These are phyloP conservation scores for Gymnocheta viridis DNA, from an alignment of 2,888 invertebrate species.

Conservation along the genomic window DNA sequence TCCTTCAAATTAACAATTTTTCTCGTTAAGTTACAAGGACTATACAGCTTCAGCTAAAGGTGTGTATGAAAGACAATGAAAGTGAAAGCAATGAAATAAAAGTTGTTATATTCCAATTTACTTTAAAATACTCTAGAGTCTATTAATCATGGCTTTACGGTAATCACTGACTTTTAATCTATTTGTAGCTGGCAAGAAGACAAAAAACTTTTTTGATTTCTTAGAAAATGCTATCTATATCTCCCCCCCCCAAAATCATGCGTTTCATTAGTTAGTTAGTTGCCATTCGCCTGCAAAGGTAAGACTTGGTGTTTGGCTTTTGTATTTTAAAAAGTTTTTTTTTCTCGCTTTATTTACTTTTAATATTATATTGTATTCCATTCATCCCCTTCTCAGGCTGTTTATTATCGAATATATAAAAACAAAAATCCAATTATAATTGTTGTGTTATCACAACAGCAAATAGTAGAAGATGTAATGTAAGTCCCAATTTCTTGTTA, in stretches of 20 bases:
- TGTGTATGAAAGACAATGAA: background rate
- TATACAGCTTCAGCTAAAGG: background rate
- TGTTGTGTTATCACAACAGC: slow-evolving; percentile 65
- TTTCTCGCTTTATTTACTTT: slow-evolving; percentile 60
- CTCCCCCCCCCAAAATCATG: slow-evolving; percentile 62
- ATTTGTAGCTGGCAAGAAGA: slow-evolving; percentile 39
- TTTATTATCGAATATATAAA: background rate
- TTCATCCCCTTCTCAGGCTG: background rate
- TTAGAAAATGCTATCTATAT: background rate
- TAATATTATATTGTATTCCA: slow-evolving; percentile 38
- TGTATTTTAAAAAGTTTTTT: slow-evolving; percentile 1
- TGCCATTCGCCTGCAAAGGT: slow-evolving; percentile 39
- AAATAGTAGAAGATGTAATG: slow-evolving; percentile 45
- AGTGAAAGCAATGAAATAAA: slow-evolving; percentile 11
- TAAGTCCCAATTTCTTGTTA: slow-evolving; percentile 53
- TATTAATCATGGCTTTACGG: slow-evolving; percentile 71
- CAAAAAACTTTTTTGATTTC: background rate
- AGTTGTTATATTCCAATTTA: slow-evolving; percentile 71
- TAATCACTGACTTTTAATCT: slow-evolving; percentile 68
- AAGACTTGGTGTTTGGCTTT: background rate
- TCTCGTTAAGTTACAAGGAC: slow-evolving; percentile 4
- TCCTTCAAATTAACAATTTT: slow-evolving; percentile 55
- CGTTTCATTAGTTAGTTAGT: slow-evolving; percentile 49
- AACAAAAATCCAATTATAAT: slow-evolving; percentile 69
- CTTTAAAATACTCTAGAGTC: slow-evolving; percentile 72